Percentiles rank a stretch among this genome's conserved stretches.
Conservation (phyloP, 2,888 invertebrate genomes). For the Meta bourneti region DNA sequence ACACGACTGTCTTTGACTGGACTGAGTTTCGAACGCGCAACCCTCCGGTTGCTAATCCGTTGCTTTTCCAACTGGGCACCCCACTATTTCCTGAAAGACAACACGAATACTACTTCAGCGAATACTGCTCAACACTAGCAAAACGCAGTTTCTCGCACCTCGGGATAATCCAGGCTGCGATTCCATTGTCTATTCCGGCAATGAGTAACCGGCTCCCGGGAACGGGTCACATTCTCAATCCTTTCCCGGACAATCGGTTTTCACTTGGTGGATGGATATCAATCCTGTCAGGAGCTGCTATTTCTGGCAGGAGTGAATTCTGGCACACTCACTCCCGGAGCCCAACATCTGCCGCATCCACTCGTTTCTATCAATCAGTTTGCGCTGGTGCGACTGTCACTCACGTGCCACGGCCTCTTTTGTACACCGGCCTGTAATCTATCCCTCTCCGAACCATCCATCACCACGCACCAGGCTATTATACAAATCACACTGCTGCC, state of each 20-base stretch:
- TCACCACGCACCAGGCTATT: slow-evolving; percentile 63
- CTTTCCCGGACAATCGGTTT: slow-evolving; percentile 1
- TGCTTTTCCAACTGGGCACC: too few relatives aligned
- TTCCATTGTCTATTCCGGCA: too few relatives aligned
- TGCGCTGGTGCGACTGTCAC: slow-evolving; percentile 67
- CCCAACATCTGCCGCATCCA: slow-evolving; percentile 59
- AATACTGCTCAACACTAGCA: too few relatives aligned
- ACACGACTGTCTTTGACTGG: too few relatives aligned
- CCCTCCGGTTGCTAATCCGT: too few relatives aligned
- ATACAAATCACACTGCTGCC: slow-evolving; percentile 65
- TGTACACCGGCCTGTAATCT: slow-evolving; percentile 74
- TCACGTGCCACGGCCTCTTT: slow-evolving; percentile 73
- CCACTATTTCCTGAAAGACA: too few relatives aligned
- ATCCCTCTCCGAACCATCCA: slow-evolving; percentile 62
- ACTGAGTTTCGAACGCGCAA: too few relatives aligned
- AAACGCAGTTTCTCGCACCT: too few relatives aligned
- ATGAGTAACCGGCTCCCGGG: too few relatives aligned
- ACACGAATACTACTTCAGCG: too few relatives aligned
- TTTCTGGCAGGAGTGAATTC: slow-evolving; percentile 38
- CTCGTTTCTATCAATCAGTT: slow-evolving; percentile 70
- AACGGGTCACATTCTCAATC: not conserved
- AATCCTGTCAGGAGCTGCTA: slow-evolving; percentile 4
- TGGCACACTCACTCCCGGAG: slow-evolving; percentile 24
- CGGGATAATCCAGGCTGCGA: too few relatives aligned
- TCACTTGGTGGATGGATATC: not conserved